Conservation (phyloP, 2,888 invertebrate genomes). For the Amphimallon solstitiale region DNA sequence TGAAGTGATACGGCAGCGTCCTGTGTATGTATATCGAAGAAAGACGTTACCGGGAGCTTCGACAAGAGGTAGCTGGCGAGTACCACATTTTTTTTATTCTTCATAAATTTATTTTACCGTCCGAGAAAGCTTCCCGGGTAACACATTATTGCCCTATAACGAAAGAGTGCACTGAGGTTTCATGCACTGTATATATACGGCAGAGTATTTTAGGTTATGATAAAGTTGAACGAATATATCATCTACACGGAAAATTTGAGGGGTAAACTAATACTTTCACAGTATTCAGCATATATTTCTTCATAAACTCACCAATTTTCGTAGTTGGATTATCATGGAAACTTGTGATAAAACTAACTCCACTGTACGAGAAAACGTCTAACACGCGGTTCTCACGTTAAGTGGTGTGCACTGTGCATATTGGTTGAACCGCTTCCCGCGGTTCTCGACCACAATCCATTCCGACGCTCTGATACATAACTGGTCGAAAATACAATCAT, state of each 20-base stretch:
- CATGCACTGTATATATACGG: conserved; percentile 21
- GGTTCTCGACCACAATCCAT: not conserved
- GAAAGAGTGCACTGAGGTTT: conserved; percentile 3
- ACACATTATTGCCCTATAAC: conserved; percentile 33
- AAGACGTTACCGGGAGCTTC: too few relatives aligned
- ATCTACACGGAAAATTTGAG: conserved; percentile 23
- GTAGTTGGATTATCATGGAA: conserved; percentile 23
- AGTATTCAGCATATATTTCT: conserved; percentile 29
- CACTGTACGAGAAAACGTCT: conserved; percentile 22
- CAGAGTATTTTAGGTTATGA: conserved; percentile 35
- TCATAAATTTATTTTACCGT: too few relatives aligned
- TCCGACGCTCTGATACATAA: conserved; percentile 6
- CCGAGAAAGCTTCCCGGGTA: too few relatives aligned
- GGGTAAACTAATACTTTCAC: conserved; percentile 20
- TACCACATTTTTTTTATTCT: too few relatives aligned
- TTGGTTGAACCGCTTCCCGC: not conserved
- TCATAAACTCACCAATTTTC: conserved; percentile 32
- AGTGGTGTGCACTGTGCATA: too few relatives aligned
- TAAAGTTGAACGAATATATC: conserved; percentile 33
- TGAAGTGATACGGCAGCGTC: too few relatives aligned
- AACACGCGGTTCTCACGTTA: too few relatives aligned
- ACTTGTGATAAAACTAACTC: conserved; percentile 30
- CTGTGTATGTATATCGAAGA: too few relatives aligned
- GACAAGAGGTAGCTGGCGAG: too few relatives aligned
- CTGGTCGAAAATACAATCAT: conserved; percentile 5